A percentile compares a stretch with the other conserved stretches of the same genome.
phyloP scores from a whole-genome alignment of 2,113 vertebrate species.

The Paradoxurus hermaphroditus region DNA sequence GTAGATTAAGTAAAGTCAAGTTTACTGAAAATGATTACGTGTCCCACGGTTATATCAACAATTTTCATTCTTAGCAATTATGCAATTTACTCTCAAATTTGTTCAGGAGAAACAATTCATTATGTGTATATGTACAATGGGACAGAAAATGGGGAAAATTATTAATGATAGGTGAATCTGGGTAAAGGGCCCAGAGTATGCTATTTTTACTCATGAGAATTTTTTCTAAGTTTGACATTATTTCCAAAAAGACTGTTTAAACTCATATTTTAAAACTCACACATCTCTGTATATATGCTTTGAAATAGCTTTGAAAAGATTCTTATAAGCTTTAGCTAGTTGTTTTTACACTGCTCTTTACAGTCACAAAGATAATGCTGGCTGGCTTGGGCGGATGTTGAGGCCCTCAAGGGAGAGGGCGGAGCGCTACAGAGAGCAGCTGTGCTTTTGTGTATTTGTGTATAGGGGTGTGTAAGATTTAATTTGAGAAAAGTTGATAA shows the following conservation, averaged over 20 bases:
- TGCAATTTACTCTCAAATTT: background rate
- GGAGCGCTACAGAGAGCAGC: background rate
- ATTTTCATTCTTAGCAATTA: background rate
- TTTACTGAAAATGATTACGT: background rate
- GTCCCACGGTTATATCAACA: background rate
- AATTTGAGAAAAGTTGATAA: background rate
- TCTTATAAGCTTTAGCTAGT: background rate
- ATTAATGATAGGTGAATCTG: background rate
- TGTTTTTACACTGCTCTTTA: background rate
- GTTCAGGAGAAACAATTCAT: background rate
- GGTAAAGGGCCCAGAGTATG: background rate
- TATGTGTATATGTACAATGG: background rate
- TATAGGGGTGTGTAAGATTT: background rate
- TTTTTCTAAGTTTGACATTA: background rate
- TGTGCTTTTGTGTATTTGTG: background rate
- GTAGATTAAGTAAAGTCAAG: background rate
- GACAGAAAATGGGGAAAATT: background rate
- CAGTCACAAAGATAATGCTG: background rate
- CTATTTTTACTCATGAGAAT: background rate
- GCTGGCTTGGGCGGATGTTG: background rate
- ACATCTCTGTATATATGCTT: background rate
- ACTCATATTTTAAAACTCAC: background rate
- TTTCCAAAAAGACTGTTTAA: background rate
- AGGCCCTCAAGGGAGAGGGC: background rate
- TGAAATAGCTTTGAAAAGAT: background rate